A percentile compares a stretch with the other conserved stretches of the same genome.
Conservation (phyloP, 2,888 invertebrate species). For the Sesamia inferens region DNA sequence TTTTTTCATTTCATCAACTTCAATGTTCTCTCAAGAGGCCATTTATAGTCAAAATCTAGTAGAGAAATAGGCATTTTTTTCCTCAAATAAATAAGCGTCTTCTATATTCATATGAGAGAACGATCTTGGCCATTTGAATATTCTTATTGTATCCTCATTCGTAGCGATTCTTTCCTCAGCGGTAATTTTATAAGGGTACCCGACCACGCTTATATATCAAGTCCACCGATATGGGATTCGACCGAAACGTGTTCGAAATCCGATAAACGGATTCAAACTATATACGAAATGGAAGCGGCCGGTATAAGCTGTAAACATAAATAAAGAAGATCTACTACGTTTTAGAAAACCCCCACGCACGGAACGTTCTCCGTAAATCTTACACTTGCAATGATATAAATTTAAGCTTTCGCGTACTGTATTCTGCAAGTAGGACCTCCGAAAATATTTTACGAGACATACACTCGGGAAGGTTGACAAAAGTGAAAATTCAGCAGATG, state of each 20-base stretch:
- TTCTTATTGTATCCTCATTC: conserved; percentile 74
- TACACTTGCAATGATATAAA: conserved; percentile 83
- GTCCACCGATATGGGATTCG: conserved; percentile 81
- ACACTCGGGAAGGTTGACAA: conserved; percentile 50
- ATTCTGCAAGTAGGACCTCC: conserved; percentile 59
- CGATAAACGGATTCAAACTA: conserved; percentile 89
- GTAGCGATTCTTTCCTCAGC: conserved; percentile 73
- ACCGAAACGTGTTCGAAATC: conserved; percentile 87
- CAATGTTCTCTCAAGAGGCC: conserved; percentile 52
- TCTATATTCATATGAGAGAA: conserved; percentile 67
- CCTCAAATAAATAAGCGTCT: conserved; percentile 64
- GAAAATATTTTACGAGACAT: conserved; percentile 62
- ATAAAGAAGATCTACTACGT: conserved; percentile 88
- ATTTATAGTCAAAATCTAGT: conserved; percentile 58
- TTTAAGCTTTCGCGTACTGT: conserved; percentile 73
- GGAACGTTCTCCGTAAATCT: conserved; percentile 82
- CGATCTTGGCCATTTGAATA: conserved; percentile 70
- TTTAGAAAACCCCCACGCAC: conserved; percentile 88
- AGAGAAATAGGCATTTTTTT: conserved; percentile 63
- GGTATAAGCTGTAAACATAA: conserved; percentile 89
- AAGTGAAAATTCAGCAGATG: conserved; percentile 37
- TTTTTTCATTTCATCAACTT: conserved; percentile 46
- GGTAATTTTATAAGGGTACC: conserved; percentile 81
- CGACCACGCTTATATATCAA: conserved; percentile 82
- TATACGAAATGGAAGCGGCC: conserved; percentile 83